These are phyloP conservation scores for Ricordea florida DNA, from an alignment of 92 coral and sea anemone species.

Conservation along the genomic window DNA sequence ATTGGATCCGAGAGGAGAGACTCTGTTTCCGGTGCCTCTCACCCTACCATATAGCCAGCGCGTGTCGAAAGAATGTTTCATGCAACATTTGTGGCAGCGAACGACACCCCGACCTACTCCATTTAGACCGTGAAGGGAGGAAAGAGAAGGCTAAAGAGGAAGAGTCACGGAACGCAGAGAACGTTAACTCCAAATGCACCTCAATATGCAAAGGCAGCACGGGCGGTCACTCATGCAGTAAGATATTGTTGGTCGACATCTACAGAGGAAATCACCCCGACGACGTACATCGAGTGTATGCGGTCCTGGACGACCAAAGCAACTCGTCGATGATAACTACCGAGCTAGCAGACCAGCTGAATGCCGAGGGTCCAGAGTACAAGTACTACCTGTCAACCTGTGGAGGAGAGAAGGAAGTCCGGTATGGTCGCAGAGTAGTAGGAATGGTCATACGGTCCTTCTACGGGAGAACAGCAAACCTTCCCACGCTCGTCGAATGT, in stretches of 20 bases:
- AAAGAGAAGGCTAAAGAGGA: neutral
- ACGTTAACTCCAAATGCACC: constrained; percentile 2
- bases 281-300: neutral
- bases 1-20: constrained; percentile 5
- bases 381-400: constrained; percentile 53
- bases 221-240: constrained; percentile 42
- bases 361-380: constrained; percentile 21
- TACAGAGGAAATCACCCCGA: neutral
- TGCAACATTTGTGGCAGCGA: constrained; percentile 31
- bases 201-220: constrained; percentile 13
- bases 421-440: constrained; percentile 33
- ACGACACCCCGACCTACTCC: constrained; percentile 30
- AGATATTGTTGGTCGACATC: constrained; percentile 16
- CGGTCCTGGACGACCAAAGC: constrained; percentile 42
- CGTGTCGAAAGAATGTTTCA: neutral
- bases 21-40: constrained; percentile 29
- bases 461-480: constrained; percentile 2
- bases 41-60: constrained; percentile 14
- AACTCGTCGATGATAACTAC: constrained; percentile 41
- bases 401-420: constrained; percentile 28
- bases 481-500: constrained; percentile 52
- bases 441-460: constrained; percentile 22
- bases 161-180: neutral
- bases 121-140: neutral
- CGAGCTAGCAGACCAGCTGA: constrained; percentile 41